Percentiles rank a stretch among this genome's conserved stretches.
Conservation (phyloP, 1,140 invertebrate species). For the Trichonephila inaurata region DNA sequence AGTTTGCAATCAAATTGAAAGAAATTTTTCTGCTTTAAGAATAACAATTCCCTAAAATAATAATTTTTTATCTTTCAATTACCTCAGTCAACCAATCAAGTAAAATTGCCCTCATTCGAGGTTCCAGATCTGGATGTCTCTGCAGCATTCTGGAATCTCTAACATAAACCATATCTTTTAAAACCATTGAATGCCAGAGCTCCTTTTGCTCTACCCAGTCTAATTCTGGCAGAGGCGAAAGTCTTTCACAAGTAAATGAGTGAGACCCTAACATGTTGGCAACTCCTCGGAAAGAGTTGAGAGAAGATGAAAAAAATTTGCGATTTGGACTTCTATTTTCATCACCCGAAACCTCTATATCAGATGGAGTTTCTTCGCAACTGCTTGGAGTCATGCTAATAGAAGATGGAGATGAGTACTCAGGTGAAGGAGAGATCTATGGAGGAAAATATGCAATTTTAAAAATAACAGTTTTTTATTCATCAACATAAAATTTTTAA, state of each 20-base stretch:
- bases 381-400: neutral
- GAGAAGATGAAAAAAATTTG: neutral
- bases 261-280: neutral
- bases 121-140: constrained; percentile 91
- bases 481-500: too few species aligned
- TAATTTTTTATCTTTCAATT: neutral
- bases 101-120: constrained; percentile 96
- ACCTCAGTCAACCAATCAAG: constrained; percentile 99
- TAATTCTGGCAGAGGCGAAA: constrained; percentile 89
- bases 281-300: constrained; percentile 41
- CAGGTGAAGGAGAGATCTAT: constrained; percentile 34
- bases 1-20: too few species aligned
- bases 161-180: constrained; percentile 88
- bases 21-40: too few species aligned
- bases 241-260: constrained; percentile 2
- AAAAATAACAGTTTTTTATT: too few species aligned
- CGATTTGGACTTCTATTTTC: neutral
- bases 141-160: constrained; percentile 89
- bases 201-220: constrained; percentile 92
- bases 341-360: neutral
- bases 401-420: constrained; percentile 12
- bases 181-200: constrained; percentile 93
- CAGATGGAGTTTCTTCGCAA: neutral
- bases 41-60: too few species aligned
- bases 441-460: too few species aligned